Base-by-base conservation (phyloP, 2,113 vertebrate species). In the Chamaea fasciata region DNA sequence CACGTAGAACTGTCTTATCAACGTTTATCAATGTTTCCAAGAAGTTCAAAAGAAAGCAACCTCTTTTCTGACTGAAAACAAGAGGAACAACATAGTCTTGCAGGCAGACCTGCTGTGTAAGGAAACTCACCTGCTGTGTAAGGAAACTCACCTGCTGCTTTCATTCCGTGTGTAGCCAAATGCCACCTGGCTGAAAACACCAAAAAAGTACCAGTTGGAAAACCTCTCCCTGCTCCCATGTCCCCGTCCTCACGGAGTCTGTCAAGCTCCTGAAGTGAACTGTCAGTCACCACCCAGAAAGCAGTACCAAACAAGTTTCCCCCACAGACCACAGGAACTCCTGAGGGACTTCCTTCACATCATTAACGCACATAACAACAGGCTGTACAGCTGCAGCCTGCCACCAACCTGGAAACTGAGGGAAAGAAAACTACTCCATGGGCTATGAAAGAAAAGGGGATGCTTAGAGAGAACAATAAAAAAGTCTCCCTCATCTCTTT, bases 271-370 rank as follows among this genome's bases (percentile, higher is more conserved):
- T 83, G 64, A 96, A 88, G 95, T 0, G 0, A 90, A 88, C 28
- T 74, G 79, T 79, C 42, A 83, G 20, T 50, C 19, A 11, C 55
- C 30, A 71, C 60, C 39, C 17, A 23, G 35, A 94, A 92, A 81
- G 67, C 47, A 92, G 92, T 13, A 70, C 60, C 83, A 74, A 96
- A 80, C 41, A 85, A 64, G 74, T 37, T 88, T 86, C 33, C 77
- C 62, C 55, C 31, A 60, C 8, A 56, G 84, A 93, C 27, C 24
- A 55, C 37, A 42, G n/a, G 27, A 9, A 7, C 18, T 73, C 77
- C 93, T n/a, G 33, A 23, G 71, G 73, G 90, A 63, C 35, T 8
- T 56, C 10, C 7, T 21, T 69, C n/a, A 8, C 21, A 82, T 49
- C 42, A 53, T 62, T 77, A 97, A 76, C 44, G 76, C 27, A 2